Conservation (phyloP, 2,113 vertebrate species). For the Peromyscus maniculatus region DNA sequence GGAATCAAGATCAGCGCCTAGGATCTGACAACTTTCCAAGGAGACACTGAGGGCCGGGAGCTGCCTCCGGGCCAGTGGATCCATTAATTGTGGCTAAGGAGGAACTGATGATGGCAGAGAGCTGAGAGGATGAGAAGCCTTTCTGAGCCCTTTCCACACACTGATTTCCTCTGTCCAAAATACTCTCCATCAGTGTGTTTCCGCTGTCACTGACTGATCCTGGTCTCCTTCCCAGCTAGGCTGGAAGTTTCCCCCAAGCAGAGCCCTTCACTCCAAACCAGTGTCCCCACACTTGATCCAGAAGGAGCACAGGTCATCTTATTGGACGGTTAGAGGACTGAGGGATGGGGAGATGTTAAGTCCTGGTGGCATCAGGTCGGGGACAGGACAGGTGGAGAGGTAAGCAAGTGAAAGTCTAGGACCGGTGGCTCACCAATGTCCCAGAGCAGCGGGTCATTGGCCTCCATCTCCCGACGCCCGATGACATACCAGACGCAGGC, state of each 20-base stretch:
- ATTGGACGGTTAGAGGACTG: background rate
- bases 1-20: background rate
- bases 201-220: background rate
- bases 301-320: background rate
- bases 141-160: background rate
- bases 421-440: constrained; percentile 93
- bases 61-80: background rate
- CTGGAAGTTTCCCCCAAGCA: background rate
- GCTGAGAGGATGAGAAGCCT: background rate
- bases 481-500: constrained; percentile 99
- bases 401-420: background rate
- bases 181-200: background rate
- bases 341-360: background rate
- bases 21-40: background rate
- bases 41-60: background rate
- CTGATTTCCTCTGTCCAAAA: background rate
- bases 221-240: background rate
- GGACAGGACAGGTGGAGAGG: background rate
- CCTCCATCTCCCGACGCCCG: constrained; percentile 97
- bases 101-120: background rate
- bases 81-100: background rate
- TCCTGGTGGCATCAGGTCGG: background rate
- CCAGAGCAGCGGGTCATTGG: constrained; percentile 94
- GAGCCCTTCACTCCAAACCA: constrained; percentile 33
- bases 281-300: background rate